Base-by-base conservation (phyloP, 1,140 invertebrate species). In the Calycopis cecrops region DNA sequence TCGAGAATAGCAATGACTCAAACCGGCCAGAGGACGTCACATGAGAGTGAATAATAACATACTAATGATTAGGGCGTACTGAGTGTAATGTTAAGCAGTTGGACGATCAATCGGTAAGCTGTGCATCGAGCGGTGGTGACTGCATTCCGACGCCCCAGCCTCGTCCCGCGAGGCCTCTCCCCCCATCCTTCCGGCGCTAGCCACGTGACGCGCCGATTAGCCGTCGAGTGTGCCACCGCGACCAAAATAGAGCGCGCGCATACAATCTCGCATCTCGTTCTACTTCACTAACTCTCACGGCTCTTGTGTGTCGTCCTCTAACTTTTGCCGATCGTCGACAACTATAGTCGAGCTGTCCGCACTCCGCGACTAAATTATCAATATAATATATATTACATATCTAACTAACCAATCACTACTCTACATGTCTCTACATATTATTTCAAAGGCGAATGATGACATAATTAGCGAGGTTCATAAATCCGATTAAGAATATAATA, bases 171-270 rank as follows among this genome's bases (percentile, higher is more conserved):
- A 71, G 71, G 65, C 79, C 72, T 72, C 79, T 71, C 80, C 78
- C 79, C 76, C 71, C 83, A 75, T 82, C 74, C 81, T 85, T 83
- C 83, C 76, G 79, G 76, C 74, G 75, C 65, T 71, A 72, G 78
- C 81, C 81, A 85, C 83, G 81, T 85, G 79, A 85, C 79, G 71
- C 73, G 79, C 68, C 79, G 81, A 86, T 86, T 83, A 85, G 79
- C 80, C 72, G 65, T 71, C 70, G 82, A 82, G 79, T 79, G 80
- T 82, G 77, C 77, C 74, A 81, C 83, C 70, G 79, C 72, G 78
- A 86, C 83, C 78, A 76, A 86, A 86, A 86, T 86, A 86, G 79
- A 83, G 79, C 76, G 73, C 71, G 66, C 70, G 73, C 71, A 80
- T 71, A 79, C 75, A 76, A 80, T 79, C 78, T 77, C 70, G 64